phyloP scores from a whole-genome alignment of 1,140 invertebrate genomes.

The Heliconius congener region DNA sequence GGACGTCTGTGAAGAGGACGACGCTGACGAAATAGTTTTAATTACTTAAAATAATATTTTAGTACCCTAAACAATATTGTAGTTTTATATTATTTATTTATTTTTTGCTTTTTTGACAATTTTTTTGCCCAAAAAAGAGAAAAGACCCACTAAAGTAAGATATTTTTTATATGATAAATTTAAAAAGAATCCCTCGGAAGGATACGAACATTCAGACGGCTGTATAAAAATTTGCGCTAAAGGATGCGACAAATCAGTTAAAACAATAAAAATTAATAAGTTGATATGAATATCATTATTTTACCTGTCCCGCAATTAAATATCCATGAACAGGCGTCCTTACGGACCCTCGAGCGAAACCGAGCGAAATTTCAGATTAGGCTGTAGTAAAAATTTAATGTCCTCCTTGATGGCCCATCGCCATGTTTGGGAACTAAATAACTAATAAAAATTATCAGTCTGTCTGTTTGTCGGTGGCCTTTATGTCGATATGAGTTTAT shows the following conservation, averaged over 20 bases:
- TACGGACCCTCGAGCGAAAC: constrained; percentile 17
- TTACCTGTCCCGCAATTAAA: not conserved
- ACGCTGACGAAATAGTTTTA: not conserved
- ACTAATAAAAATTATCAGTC: constrained; percentile 35
- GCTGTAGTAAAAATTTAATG: constrained; percentile 30
- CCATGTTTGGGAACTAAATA: constrained; percentile 26
- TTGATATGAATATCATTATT: not conserved
- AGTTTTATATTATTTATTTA: no score
- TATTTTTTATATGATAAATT: no score
- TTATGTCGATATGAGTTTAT: constrained; percentile 25
- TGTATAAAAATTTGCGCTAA: no score
- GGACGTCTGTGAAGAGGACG: not conserved
- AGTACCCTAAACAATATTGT: no score
- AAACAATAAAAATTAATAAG: not conserved
- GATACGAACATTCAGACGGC: no score
- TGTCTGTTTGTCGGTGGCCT: constrained; percentile 25
- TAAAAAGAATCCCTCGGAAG: no score
- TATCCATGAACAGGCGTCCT: not conserved
- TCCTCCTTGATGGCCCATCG: constrained; percentile 25
- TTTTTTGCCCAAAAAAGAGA: no score
- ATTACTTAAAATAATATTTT: not conserved
- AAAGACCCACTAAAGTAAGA: no score
- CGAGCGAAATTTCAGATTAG: constrained; percentile 34
- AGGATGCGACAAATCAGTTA: not conserved
- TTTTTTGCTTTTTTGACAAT: no score